Percentiles rank a stretch among this genome's conserved stretches.
phyloP scores from a whole-genome alignment of 2,888 invertebrate genomes.

The Caenorhabditis becei region DNA sequence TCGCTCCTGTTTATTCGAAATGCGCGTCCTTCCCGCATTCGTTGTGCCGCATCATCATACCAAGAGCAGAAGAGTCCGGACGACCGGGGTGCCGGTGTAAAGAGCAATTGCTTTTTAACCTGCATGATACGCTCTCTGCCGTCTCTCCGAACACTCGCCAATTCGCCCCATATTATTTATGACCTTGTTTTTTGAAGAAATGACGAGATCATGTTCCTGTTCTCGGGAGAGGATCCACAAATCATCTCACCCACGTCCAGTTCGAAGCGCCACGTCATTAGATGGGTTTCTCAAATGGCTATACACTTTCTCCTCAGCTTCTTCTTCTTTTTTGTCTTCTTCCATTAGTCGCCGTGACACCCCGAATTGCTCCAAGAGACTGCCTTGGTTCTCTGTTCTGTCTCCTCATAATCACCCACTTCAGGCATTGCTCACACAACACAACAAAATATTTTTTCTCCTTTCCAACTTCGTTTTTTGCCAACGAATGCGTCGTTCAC shows the following conservation, averaged over 20 bases:
- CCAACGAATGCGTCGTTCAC: not conserved
- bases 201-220: not conserved
- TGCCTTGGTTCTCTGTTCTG: constrained; percentile 6
- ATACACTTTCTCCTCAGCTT: not conserved
- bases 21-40: constrained; percentile 10
- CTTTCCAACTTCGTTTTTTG: constrained; percentile 1
- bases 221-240: constrained; percentile 1
- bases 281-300: not conserved
- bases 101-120: constrained; percentile 51
- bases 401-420: constrained; percentile 17
- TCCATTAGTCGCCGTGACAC: constrained; percentile 30
- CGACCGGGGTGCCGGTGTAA: constrained; percentile 24
- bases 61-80: constrained; percentile 16
- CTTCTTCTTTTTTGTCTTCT: not conserved
- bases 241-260: not conserved
- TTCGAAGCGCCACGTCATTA: not conserved
- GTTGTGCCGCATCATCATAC: constrained; percentile 7
- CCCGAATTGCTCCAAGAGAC: not conserved
- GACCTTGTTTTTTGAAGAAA: constrained; percentile 38
- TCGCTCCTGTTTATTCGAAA: not conserved
- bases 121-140: constrained; percentile 3
- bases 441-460: constrained; percentile 1
- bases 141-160: constrained; percentile 20
- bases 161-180: constrained; percentile 34
- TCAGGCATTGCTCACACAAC: constrained; percentile 5